A percentile compares a stretch with the other conserved stretches of the same genome.
Conservation (phyloP, 2,888 invertebrate genomes). For the Candidula unifasciata region DNA sequence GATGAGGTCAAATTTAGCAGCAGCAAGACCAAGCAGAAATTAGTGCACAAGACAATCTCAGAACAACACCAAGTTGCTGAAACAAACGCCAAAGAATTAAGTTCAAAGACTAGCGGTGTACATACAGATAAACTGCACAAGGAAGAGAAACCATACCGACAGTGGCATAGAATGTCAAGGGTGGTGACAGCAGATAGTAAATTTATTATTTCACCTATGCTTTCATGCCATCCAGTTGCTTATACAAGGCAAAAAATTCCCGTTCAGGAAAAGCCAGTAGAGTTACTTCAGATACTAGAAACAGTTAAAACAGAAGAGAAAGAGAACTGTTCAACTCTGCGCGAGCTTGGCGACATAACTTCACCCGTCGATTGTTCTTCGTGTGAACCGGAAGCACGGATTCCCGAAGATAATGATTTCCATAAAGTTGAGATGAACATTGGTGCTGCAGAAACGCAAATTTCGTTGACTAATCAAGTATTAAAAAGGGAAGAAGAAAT, state of each 20-base stretch:
- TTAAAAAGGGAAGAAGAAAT: no score
- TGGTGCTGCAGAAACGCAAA: background rate
- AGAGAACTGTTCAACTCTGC: background rate
- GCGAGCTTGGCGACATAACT: background rate
- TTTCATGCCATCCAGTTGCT: background rate
- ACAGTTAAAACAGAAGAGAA: no score
- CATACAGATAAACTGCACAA: background rate
- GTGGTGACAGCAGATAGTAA: constrained; percentile 38
- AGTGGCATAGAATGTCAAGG: constrained; percentile 40
- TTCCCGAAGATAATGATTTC: background rate
- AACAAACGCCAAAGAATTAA: background rate
- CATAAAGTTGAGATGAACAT: background rate
- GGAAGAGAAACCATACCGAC: constrained; percentile 44
- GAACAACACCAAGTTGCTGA: background rate
- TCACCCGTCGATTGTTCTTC: no score
- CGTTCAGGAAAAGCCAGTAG: background rate
- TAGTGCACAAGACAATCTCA: no score
- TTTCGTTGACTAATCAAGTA: background rate
- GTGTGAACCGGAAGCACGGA: background rate
- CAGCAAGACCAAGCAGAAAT: background rate
- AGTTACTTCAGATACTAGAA: background rate
- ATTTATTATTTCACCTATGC: constrained; percentile 40
- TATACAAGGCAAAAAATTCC: background rate
- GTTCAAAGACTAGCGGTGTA: no score
- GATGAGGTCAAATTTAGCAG: background rate